phyloP scores from a whole-genome alignment of 2,888 invertebrate species.

The Pyrrhia umbra region DNA sequence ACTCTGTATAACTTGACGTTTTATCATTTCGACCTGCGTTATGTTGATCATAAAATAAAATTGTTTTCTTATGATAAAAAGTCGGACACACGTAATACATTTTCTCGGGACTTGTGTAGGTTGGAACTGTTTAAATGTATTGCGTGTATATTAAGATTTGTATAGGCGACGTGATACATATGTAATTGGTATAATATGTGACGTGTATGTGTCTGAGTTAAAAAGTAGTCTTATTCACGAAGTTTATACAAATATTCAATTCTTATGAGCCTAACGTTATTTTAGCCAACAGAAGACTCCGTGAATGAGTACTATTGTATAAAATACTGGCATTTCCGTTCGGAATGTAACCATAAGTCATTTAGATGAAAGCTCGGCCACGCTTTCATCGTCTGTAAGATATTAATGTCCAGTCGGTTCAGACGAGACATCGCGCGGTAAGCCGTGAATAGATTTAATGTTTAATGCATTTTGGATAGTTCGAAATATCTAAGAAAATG shows the following conservation, averaged over 20 bases:
- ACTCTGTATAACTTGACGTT: constrained; percentile 28
- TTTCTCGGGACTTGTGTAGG: not conserved
- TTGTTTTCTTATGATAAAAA: constrained; percentile 12
- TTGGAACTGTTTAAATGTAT: constrained; percentile 9
- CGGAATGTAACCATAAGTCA: constrained; percentile 31
- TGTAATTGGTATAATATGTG: no score
- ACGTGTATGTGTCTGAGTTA: constrained; percentile 26
- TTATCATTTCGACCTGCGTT: constrained; percentile 25
- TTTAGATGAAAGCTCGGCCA: constrained; percentile 20
- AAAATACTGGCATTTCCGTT: constrained; percentile 37
- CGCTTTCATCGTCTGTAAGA: constrained; percentile 36
- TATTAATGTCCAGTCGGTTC: constrained; percentile 22
- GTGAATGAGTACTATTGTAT: constrained; percentile 38
- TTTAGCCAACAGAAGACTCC: constrained; percentile 5
- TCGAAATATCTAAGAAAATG: constrained; percentile 31
- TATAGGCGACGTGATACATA: not conserved
- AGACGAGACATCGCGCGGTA: constrained; percentile 23
- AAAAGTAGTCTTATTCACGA: constrained; percentile 21
- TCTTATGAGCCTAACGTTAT: constrained; percentile 7
- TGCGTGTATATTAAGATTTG: constrained; percentile 11
- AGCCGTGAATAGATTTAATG: constrained; percentile 24
- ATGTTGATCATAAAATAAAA: constrained; percentile 41
- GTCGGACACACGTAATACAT: constrained; percentile 7
- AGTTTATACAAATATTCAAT: constrained; percentile 21
- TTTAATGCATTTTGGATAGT: constrained; percentile 41